Evolutionary conservation across 2,797 vertebrate genomes (phyloP).

Genomic region (Oophaga sylvatica): DNA sequence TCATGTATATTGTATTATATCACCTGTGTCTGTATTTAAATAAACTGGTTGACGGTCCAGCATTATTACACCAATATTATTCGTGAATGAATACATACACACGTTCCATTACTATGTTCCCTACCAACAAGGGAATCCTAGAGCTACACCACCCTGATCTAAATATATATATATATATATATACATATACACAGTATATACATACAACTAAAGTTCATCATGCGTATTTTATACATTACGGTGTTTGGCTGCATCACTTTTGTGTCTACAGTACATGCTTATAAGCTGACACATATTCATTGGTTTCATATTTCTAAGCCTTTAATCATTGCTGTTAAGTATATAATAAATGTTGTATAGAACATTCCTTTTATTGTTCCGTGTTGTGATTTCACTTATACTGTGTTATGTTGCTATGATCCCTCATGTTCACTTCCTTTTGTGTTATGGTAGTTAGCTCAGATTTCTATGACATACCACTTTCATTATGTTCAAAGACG

Average conservation of each 20-base stretch:
- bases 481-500: neutral
- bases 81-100: no score
- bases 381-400: neutral
- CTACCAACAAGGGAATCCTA: no score
- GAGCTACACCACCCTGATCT: no score
- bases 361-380: constrained; percentile 33
- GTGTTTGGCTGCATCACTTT: neutral
- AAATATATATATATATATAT: no score
- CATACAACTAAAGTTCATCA: no score
- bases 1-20: no score
- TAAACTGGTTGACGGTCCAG: no score
- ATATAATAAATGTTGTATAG: neutral
- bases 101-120: no score
- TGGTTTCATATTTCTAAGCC: constrained; percentile 13
- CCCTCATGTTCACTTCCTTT: constrained; percentile 6
- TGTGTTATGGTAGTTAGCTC: neutral
- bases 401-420: neutral
- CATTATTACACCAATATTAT: no score
- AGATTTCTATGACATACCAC: constrained; percentile 5
- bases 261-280: neutral
- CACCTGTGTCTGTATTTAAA: no score
- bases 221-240: neutral
- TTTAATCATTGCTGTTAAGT: neutral
- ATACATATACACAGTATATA: no score
- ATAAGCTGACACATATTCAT: neutral